These are phyloP conservation scores for Martes martes DNA, from an alignment of 2,113 vertebrate genomes.

Conservation along the genomic window DNA sequence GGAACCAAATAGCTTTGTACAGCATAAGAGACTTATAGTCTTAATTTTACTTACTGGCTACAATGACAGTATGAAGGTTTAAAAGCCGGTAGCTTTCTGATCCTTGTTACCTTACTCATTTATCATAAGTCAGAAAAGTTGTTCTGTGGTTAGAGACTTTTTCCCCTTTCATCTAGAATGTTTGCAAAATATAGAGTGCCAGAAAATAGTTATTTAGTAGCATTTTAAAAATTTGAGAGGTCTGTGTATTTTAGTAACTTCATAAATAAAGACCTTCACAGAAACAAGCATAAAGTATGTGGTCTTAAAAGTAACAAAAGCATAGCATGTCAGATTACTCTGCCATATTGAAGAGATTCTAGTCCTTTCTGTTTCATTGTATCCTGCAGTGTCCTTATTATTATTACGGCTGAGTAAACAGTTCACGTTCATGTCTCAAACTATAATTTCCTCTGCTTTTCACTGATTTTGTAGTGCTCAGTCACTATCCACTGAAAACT, in stretches of 20 bases:
- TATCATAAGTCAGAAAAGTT: background rate
- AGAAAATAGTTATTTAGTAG: background rate
- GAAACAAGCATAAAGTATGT: background rate
- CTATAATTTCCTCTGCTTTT: background rate
- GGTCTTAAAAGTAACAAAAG: background rate
- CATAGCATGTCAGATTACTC: background rate
- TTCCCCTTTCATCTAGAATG: background rate
- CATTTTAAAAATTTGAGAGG: background rate
- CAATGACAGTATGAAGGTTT: background rate
- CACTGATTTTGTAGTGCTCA: background rate
- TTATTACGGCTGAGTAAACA: background rate
- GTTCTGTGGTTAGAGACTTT: background rate
- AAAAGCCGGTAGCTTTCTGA: background rate
- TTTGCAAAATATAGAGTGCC: background rate
- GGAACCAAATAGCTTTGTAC: background rate
- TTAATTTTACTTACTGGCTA: background rate
- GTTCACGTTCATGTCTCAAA: background rate
- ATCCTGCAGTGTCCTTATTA: fast-evolving
- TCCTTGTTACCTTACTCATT: background rate
- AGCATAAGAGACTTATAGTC: background rate
- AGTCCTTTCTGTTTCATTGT: background rate
- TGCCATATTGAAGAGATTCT: background rate
- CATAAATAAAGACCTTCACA: background rate
- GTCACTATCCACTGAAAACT: background rate
- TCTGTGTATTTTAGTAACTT: background rate